Evolutionary conservation across 1,140 invertebrate species (phyloP).

Genomic region (Dufourea novaeangliae): DNA sequence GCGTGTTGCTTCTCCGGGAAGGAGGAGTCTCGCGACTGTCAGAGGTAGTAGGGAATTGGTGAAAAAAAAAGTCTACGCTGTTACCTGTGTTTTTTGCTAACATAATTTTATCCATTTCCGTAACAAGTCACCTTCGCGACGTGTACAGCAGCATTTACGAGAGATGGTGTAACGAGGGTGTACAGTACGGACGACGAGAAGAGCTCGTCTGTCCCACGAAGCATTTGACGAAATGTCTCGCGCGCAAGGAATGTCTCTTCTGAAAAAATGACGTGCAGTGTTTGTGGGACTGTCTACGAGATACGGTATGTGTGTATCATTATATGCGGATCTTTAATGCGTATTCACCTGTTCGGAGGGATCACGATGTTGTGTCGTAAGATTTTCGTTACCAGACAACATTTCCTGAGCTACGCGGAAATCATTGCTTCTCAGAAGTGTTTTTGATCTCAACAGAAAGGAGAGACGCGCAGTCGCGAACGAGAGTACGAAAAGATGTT

Average conservation of each 20-base stretch:
- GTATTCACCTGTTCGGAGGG: slow-evolving; percentile 25
- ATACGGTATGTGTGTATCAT: slow-evolving; percentile 27
- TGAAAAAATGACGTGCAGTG: slow-evolving; percentile 21
- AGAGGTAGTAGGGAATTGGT: slow-evolving; percentile 13
- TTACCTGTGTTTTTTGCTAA: slow-evolving; percentile 52
- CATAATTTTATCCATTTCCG: slow-evolving; percentile 40
- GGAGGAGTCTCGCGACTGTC: neutral
- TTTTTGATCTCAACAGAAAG: slow-evolving; percentile 54
- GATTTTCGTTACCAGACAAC: slow-evolving; percentile 33
- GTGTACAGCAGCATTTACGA: slow-evolving; percentile 44
- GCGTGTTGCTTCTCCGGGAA: neutral
- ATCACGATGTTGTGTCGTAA: slow-evolving; percentile 21
- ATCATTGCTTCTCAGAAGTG: slow-evolving; percentile 29
- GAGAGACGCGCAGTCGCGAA: neutral
- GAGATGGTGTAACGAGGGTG: neutral
- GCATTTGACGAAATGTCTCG: slow-evolving; percentile 22
- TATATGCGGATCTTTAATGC: slow-evolving; percentile 28
- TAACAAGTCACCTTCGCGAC: slow-evolving; percentile 21
- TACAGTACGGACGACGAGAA: slow-evolving; percentile 2
- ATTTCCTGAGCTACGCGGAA: slow-evolving; percentile 48
- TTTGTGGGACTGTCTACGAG: slow-evolving; percentile 28
- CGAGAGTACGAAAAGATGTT: no score
- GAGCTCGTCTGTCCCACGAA: neutral
- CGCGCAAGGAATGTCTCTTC: slow-evolving; percentile 1
- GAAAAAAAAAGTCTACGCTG: slow-evolving; percentile 42